These are phyloP conservation scores for Aspidiotus destructor DNA, from an alignment of 2,888 invertebrate species.

Conservation along the genomic window DNA sequence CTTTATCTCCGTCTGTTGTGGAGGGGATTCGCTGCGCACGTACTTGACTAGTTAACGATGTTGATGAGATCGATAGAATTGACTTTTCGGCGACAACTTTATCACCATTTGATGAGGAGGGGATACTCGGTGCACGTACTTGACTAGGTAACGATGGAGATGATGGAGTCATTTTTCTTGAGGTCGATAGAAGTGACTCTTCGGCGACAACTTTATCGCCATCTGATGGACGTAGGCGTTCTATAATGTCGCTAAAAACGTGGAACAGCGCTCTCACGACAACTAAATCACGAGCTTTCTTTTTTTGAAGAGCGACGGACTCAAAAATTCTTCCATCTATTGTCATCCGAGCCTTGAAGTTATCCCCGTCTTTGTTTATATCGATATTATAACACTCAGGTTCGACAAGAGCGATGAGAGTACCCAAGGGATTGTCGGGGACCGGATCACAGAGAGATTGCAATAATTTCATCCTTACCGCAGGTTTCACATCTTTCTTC, in stretches of 20 bases:
- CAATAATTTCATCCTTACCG: too few relatives aligned
- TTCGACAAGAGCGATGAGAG: too few relatives aligned
- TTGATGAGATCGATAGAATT: too few relatives aligned
- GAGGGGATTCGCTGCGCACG: background rate
- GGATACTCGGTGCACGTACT: background rate
- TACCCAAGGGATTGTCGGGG: too few relatives aligned
- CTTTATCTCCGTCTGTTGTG: background rate
- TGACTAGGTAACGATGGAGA: too few relatives aligned
- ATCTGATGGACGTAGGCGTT: background rate
- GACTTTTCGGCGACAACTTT: background rate
- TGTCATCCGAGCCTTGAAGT: too few relatives aligned
- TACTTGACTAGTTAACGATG: too few relatives aligned
- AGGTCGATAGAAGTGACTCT: background rate
- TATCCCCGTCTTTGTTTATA: too few relatives aligned
- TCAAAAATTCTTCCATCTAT: slow-evolving; percentile 14
- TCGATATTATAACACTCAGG: too few relatives aligned
- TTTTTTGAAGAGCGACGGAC: slow-evolving; percentile 11
- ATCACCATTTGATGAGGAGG: background rate
- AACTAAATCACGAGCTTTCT: slow-evolving; percentile 20
- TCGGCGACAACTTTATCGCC: background rate
- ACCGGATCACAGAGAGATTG: too few relatives aligned
- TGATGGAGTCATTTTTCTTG: too few relatives aligned
- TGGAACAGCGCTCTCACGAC: slow-evolving; percentile 9
- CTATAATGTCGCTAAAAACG: background rate
- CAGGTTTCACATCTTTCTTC: too few relatives aligned